phyloP scores from a whole-genome alignment of 2,113 vertebrate species.

The Hydropotes inermis region DNA sequence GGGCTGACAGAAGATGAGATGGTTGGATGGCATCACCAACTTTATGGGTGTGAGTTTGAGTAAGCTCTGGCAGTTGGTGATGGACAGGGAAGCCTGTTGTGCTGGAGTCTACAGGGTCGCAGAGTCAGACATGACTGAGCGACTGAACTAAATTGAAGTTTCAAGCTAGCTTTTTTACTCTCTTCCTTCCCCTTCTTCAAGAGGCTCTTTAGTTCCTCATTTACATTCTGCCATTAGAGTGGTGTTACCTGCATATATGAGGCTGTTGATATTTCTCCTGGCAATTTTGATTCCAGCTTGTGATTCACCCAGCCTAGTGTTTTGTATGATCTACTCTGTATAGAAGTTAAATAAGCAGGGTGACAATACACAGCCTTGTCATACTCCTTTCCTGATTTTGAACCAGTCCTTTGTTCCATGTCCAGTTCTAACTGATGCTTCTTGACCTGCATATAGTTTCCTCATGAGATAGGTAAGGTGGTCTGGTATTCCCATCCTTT shows the following conservation, averaged over 20 bases:
- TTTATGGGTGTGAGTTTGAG: not conserved
- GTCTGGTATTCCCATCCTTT: not conserved
- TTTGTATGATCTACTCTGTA: not conserved
- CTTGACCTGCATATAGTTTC: not conserved
- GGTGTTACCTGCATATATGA: not conserved
- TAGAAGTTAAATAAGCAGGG: not conserved
- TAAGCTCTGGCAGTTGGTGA: not conserved
- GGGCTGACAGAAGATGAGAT: not conserved
- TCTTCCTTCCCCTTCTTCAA: not conserved
- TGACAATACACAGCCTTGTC: not conserved
- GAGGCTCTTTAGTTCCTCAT: not conserved
- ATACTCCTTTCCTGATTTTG: not conserved
- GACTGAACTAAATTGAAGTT: not conserved
- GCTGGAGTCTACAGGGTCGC: not conserved
- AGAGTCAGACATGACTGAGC: not conserved
- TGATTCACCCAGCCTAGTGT: not conserved
- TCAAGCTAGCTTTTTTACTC: not conserved
- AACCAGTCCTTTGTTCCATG: not conserved
- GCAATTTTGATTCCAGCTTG: not conserved
- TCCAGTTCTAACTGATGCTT: not conserved
- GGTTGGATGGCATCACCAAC: not conserved
- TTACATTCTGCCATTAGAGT: not conserved
- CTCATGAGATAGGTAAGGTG: not conserved
- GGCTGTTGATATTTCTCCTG: not conserved
- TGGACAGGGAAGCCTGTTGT: not conserved